Evolutionary conservation across 2,797 vertebrate species (phyloP), one percentile per base, ranked within the genome.

Genomic region (Jordanella pulchra): DNA sequence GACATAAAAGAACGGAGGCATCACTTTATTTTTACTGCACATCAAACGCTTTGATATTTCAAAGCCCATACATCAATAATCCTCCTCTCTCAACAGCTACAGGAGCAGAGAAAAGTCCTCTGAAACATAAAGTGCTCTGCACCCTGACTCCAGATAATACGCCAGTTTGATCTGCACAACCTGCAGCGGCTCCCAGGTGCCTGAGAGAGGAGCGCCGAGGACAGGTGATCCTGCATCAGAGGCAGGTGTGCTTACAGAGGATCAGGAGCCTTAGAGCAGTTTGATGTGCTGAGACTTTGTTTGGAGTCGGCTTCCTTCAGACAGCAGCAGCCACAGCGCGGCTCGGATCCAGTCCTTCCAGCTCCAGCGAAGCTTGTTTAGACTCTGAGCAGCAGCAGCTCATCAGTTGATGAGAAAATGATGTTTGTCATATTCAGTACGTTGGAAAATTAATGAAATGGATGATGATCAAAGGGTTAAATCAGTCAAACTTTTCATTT

Each of bases 11-110:
- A 65, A 65, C 28, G 13, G 69, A 82, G 84, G 68, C 84, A 69
- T 82, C 81, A 80, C 83, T 83, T 82, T 77, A 80, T 87, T 78
- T 84, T 30, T 60, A 72, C 17, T 27, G 15, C 6, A 70, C 67
- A 80, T 82, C 73, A 82, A 78, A 84, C 65, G 54, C 80, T 86
- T 86, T 81, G 77, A 87, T 84, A 80, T 86, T 87, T 87, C 82
- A 89, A 87, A 90, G 82, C 60, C 17, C 51, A n/a, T 53, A 73
- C 86, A 85, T 85, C 84, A 86, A 79, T 85, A 79, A 87, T 84
- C 71, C 75, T 25, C 70, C 9, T 71, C 80, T 73, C 77, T 83
- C 78, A 56, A 61, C 72, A 68, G 81, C 58, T 51, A 9, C 50
- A 51, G 50, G 1, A 54, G 55, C 65, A 39, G 71, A 55, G 72